Evolutionary conservation across 2,888 invertebrate genomes (phyloP).

Genomic region (Hyalella azteca): DNA sequence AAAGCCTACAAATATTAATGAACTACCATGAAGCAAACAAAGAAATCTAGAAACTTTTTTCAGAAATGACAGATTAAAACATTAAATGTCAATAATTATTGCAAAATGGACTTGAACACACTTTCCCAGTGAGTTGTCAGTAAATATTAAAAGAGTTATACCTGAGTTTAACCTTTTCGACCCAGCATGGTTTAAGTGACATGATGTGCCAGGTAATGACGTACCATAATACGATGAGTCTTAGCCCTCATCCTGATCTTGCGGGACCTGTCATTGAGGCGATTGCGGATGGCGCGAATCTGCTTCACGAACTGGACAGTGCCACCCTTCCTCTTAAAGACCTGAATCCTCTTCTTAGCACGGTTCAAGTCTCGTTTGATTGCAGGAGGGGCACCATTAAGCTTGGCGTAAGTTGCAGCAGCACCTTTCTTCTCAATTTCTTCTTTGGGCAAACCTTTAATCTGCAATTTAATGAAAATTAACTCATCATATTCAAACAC

Average conservation of each 20-base stretch:
- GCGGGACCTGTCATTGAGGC: conserved; percentile 5
- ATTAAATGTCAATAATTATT: no score
- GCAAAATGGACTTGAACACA: no score
- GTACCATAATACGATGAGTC: background rate
- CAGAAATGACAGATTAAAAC: no score
- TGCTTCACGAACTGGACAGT: conserved; percentile 11
- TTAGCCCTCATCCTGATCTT: background rate
- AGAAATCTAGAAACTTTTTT: no score
- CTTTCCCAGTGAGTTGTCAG: no score
- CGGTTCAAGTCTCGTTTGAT: conserved; percentile 21
- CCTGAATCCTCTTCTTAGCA: conserved; percentile 21
- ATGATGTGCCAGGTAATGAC: background rate
- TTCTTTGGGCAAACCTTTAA: conserved; percentile 16
- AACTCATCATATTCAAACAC: no score
- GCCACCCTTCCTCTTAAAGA: conserved; percentile 33
- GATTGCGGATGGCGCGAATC: background rate
- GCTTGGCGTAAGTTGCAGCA: background rate
- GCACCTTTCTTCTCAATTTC: background rate
- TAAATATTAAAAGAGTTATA: no score
- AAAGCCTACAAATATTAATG: no score
- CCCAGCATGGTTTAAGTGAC: no score
- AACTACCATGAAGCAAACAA: no score
- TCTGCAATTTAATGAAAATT: background rate
- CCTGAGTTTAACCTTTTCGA: no score
- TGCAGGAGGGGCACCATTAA: conserved; percentile 13